Evolutionary conservation across 1,140 invertebrate genomes (phyloP), one percentile per base, ranked within the genome.

Genomic region (Drosophila littoralis): DNA sequence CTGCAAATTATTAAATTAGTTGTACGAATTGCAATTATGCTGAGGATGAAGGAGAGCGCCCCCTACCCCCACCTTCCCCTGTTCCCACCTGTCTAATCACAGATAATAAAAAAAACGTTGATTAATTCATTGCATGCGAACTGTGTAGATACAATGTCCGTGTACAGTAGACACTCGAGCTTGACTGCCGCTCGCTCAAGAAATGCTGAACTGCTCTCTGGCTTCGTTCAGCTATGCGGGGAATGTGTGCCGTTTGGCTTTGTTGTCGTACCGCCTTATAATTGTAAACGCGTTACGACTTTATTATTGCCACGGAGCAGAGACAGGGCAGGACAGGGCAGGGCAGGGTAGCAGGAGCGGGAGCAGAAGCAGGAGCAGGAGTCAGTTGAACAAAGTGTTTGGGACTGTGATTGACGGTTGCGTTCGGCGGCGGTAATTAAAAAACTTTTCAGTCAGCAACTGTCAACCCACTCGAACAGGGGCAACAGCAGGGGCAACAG

Each of bases 201-300:
- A 46, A 51, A 42, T 50, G 38, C 40, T 32, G 46, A 54, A 52
- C 54, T 46, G 42, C 36, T 52, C 22, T 33, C 6, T n/a, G 10
- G 42, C 9, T 35, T 68, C 60, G 36, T 12, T 8, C 38, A 64
- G 74, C 32, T 83, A 88, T 88, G 79, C 12, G 68, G 59, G 66
- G 79, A 89, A 88, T 88, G 79, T 88, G 59, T 89, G 84, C 73
- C 69, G 84, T 83, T 79, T 79, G 79, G 58, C 83, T 88, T 88
- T 88, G 83, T 88, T 83, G 83, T 88, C 52, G 43, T 61, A 69
- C 83, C 83, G 83, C 83, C 79, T 88, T 88, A 88, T 88, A 88
- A 88, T 88, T 88, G 84, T 89, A 88, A 73, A 79, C 84, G 84
- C 84, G 84, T 84, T 88, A 88, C 83, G 83, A 88, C 83, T 88